Conservation (phyloP, 2,888 invertebrate species). For the Fragum fragum region DNA sequence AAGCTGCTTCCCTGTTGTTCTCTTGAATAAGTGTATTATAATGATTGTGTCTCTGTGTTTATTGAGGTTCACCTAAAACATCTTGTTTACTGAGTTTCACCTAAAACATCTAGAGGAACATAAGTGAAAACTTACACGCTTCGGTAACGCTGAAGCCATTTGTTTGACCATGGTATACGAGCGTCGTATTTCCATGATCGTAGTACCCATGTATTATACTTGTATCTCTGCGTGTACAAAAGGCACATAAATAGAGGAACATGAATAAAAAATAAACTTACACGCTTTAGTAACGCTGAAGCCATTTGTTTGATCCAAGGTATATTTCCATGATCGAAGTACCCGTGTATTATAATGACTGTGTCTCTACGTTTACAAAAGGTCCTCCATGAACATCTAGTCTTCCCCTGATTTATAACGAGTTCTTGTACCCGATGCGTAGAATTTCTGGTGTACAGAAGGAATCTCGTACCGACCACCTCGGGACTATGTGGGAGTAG, state of each 20-base stretch:
- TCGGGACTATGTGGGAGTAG: conserved; percentile 77
- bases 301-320: conserved; percentile 65
- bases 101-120: too few relatives aligned
- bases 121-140: conserved; percentile 63
- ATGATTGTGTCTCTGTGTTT: conserved; percentile 45
- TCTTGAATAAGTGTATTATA: conserved; percentile 70
- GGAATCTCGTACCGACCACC: conserved; percentile 92
- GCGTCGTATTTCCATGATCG: conserved; percentile 41
- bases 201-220: conserved; percentile 69
- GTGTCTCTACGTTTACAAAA: conserved; percentile 38
- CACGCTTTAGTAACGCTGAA: conserved; percentile 58
- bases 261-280: conserved; percentile 51
- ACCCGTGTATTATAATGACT: conserved; percentile 69
- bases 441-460: conserved; percentile 89
- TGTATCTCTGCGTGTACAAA: conserved; percentile 31
- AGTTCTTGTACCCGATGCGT: conserved; percentile 36
- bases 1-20: too few relatives aligned
- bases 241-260: too few relatives aligned
- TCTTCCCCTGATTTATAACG: conserved; percentile 23
- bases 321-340: conserved; percentile 45
- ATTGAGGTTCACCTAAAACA: conserved; percentile 48
- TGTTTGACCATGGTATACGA: conserved; percentile 60
- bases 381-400: conserved; percentile 46
- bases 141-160: conserved; percentile 62
- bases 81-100: too few relatives aligned